phyloP scores from a whole-genome alignment of 2,113 vertebrate genomes.

The Alces alces region DNA sequence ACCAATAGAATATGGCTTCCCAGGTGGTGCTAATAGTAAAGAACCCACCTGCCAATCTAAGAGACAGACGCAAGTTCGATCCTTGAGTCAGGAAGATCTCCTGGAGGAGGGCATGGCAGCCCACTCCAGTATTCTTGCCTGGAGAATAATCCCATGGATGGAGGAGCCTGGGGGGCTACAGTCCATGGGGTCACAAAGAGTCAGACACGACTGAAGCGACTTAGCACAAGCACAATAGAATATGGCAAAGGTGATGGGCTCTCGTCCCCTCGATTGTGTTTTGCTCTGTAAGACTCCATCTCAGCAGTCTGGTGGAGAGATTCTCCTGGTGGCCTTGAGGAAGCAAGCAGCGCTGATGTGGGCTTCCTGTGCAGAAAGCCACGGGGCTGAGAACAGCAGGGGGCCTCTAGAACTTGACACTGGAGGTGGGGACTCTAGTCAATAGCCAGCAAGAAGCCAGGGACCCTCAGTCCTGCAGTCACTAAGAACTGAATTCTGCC shows the following conservation, averaged over 20 bases:
- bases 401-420: neutral
- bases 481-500: neutral
- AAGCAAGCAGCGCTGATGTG: neutral
- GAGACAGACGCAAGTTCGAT: neutral
- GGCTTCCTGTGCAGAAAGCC: neutral
- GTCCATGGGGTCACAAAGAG: no score
- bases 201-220: neutral
- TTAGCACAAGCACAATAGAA: neutral
- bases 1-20: neutral
- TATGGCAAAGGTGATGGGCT: neutral
- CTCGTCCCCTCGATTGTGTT: neutral
- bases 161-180: neutral
- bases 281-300: neutral
- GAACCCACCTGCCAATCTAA: neutral
- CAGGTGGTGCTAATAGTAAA: neutral
- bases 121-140: neutral
- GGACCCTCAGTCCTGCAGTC: neutral
- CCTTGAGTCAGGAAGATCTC: neutral
- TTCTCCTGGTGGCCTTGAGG: neutral
- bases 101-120: neutral
- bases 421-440: neutral
- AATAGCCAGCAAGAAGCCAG: neutral
- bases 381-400: accelerated
- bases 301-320: neutral
- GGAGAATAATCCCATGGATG: neutral